Evolutionary conservation across 2,113 vertebrate genomes (phyloP), one percentile per base, ranked within the genome.

Genomic region (Nycticryphes semicollaris): DNA sequence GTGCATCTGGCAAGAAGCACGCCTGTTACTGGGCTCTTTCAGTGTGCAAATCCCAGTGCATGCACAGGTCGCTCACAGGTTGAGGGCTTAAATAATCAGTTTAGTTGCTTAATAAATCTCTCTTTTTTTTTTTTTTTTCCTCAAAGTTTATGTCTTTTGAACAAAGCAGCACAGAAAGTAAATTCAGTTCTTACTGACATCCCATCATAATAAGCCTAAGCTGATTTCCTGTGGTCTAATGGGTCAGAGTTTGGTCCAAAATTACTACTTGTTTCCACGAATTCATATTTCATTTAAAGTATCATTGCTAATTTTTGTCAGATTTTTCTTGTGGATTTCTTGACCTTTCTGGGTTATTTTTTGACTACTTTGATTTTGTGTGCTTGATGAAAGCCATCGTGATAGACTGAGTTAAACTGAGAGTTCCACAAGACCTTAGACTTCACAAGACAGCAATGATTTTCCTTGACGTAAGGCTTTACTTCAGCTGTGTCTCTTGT

Each of bases 321-420:
- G n/a, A 23, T 62, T 62, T 69, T 78, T 80, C 20, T 37, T 51
- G 23, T 11, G 60, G 62, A 33, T 72, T 88, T 54, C 14, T 41
- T 95, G 23, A 43, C 59, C 27, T 68, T 90, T 84, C 31, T 87
- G 14, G 15, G 50, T 78, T 50, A 20, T 0, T 18, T 79, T 85
- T 67, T 94, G 2, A 72, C 50, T 87, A 41, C 85, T 96, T 94
- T 76, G 43, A 31, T 87, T 90, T 86, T 80, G 31, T 90, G 22
- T 45, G 73, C 91, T 95, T 95, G 91, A 81, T 97, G 88, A 91
- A 97, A 97, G 72, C 62, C 83, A 43, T 90, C 50, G 51, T 48
- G 12, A 31, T 39, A 41, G 31, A 48, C 50, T 70, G 37, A 84
- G 72, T 95, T 93, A 88, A 91, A 70, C 91, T 45, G 64, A 83